Percentiles rank a stretch among this genome's conserved stretches.
phyloP scores from a whole-genome alignment of 2,888 invertebrate species.

The Catocala nupta region DNA sequence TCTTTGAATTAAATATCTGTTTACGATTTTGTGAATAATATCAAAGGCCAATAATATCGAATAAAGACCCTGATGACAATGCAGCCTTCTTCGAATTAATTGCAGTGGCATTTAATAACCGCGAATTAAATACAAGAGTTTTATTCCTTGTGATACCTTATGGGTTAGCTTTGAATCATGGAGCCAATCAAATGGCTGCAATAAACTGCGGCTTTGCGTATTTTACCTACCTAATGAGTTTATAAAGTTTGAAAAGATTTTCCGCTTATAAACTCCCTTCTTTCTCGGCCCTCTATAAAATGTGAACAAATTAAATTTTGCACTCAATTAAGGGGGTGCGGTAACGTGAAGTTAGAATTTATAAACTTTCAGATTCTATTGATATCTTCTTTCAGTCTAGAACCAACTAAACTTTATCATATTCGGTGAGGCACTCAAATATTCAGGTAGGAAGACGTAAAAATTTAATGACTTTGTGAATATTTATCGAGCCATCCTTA shows the following conservation, averaged over 20 bases:
- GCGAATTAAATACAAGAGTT: constrained; percentile 11
- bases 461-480: constrained; percentile 21
- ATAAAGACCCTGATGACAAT: constrained; percentile 16
- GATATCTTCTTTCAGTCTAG: constrained; percentile 14
- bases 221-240: background rate
- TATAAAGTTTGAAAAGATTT: constrained; percentile 21
- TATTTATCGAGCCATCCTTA: constrained; percentile 21
- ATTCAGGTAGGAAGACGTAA: constrained; percentile 14
- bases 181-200: background rate
- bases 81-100: constrained; percentile 21
- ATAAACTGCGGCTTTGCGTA: constrained; percentile 2
- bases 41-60: constrained; percentile 18
- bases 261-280: constrained; percentile 18
- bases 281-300: constrained; percentile 14
- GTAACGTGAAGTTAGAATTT: constrained; percentile 17
- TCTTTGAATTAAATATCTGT: constrained; percentile 34
- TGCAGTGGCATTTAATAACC: constrained; percentile 19
- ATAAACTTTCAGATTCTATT: constrained; percentile 16
- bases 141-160: constrained; percentile 1
- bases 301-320: constrained; percentile 24
- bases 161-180: background rate
- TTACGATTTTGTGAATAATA: constrained; percentile 33
- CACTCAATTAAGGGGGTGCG: constrained; percentile 27
- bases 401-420: constrained; percentile 7
- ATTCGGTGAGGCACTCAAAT: constrained; percentile 5